Evolutionary conservation across 2,797 vertebrate genomes (phyloP), one percentile per base, ranked within the genome.

Genomic region (Lepus oiostolus): DNA sequence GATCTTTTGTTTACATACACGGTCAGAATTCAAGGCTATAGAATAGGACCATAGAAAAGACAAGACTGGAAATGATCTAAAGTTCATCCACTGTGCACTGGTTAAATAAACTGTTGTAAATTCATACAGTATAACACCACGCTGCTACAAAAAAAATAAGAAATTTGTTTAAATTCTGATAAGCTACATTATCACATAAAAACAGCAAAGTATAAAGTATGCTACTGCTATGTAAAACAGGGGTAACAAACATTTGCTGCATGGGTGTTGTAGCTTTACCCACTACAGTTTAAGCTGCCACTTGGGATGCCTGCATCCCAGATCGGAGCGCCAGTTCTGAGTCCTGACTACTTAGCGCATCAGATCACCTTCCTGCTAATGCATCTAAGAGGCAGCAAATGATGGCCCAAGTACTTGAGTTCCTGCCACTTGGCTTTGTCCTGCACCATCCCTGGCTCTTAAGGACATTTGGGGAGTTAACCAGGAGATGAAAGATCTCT

Each of bases 81-180:
- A 84, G 22, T 42, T 89, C 62, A 90, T 17, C 65, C 89, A 42
- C 1, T 93, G 50, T 77, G 7, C 22, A 76, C n/a, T 77, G 9
- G 21, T n/a, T 71, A 75, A 86, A 62, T 28, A 84, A 81, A 70
- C 52, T 63, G 70, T 1, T 21, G 19, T n/a, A 87, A 70, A 38
- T 30, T 47, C 12, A 62, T 50, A 90, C 13, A 90, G n/a, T 42
- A 2, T 86, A 86, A 58, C 13, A 76, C 32, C 54, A 77, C 50
- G 13, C 24, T 85, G n/a, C 30, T 65, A 62, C 83, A 54, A 82
- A 74, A 77, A 91, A 35, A 72, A 83, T 54, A 60, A 93, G 10
- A 71, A 91, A 84, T 38, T 9, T 86, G 42, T 89, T 88, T 91
- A 83, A 24, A 63, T 74, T 75, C 13, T 16, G 16, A 81, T 52